Base-by-base conservation (phyloP, 1,140 invertebrate species). In the Drosophila erecta region DNA sequence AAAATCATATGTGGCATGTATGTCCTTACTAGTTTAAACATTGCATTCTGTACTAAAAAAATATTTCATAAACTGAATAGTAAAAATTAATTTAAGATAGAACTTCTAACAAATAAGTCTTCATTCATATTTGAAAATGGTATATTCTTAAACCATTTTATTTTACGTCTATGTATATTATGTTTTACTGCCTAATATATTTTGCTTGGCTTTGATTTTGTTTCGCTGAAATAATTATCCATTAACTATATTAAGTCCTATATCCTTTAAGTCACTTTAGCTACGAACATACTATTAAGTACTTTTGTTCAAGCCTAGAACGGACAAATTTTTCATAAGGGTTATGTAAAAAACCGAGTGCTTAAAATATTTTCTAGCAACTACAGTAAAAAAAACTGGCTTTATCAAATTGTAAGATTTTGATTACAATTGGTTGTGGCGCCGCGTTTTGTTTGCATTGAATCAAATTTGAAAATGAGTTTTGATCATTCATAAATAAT, bases 21-120 rank as follows among this genome's bases (percentile, higher is more conserved):
- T 17, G 17, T 17, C 17, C 17, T 17, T 17, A 17, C 17, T 17
- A 17, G 20, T 54, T 40, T 53, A 74, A 64, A 44, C 37, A 43
- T 17, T 67, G 46, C 69, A 17, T 51, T 10, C 71, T 33, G 46
- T 65, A 83, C 60, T 76, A 78, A 70, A 77, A 27, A 56, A 33
- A 20, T 33, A 55, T 20, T 38, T 40, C 15, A 17, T 30, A 8
- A 8, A 47, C 12, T 7, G 11, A n/a, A 53, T 60, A 20, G 49
- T 4, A 17, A 24, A 47, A n/a, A 76, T 12, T 12, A 17, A 15
- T 35, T 60, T 58, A 58, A 20, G 35, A 58, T 58, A 40, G 33
- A 50, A 10, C 8, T 15, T 27, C 8, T 30, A 27, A 14, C 12
- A 14, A 2, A 40, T 12, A 15, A 1, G 20, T 47, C 38, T 20